These are phyloP conservation scores for Oscheius sp. DNA, from an alignment of 2,888 invertebrate species.

Conservation along the genomic window DNA sequence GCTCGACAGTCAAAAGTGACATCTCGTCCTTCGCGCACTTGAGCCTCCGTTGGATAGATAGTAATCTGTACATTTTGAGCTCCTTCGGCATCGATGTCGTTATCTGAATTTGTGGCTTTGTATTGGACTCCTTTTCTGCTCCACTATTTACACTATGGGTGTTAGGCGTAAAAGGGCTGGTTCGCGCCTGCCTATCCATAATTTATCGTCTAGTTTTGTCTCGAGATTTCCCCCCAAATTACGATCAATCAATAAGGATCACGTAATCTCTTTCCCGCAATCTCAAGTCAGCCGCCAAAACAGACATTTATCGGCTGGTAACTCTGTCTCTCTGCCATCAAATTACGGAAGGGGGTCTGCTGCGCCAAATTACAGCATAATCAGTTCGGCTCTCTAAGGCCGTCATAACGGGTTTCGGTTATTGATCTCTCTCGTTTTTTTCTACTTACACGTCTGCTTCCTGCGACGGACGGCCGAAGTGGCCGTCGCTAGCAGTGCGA, in stretches of 20 bases:
- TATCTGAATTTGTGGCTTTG: constrained; percentile 39
- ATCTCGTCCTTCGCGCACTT: constrained; percentile 66
- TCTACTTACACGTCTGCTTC: constrained; percentile 32
- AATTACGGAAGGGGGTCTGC: too few relatives aligned
- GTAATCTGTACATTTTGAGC: constrained; percentile 64
- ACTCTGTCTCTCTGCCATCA: constrained; percentile 3
- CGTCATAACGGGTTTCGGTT: constrained; percentile 29
- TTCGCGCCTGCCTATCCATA: background rate
- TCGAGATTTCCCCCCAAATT: background rate
- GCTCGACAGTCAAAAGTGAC: constrained; percentile 69
- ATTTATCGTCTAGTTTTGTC: background rate
- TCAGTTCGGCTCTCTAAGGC: constrained; percentile 27
- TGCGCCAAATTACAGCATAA: constrained; percentile 28
- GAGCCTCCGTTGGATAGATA: constrained; percentile 65
- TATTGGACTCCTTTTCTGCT: background rate
- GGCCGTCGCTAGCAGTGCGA: constrained; percentile 25
- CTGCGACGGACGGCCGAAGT: constrained; percentile 26
- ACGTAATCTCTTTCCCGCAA: background rate
- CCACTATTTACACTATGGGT: background rate
- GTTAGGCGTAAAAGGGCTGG: background rate
- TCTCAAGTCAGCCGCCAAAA: too few relatives aligned
- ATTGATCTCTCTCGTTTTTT: constrained; percentile 14
- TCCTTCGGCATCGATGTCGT: constrained; percentile 48
- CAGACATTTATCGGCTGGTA: constrained; percentile 10
- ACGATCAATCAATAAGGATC: background rate